Evolutionary conservation across 2,888 invertebrate species (phyloP).

Genomic region (Pristionchus mayeri): DNA sequence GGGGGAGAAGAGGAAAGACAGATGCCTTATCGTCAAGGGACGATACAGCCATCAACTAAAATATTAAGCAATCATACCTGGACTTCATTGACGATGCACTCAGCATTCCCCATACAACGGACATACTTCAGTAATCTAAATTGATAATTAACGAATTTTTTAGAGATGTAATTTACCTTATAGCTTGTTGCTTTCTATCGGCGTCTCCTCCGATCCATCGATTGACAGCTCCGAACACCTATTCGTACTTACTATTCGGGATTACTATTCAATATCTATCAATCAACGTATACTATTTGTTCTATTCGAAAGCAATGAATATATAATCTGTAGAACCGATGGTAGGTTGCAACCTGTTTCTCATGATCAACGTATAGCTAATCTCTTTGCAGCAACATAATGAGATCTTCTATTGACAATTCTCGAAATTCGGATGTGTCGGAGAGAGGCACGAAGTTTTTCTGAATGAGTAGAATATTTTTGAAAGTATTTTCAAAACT

Average conservation of each 20-base stretch:
- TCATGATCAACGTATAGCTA: not conserved
- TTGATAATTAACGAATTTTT: not conserved
- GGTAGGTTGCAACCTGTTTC: not conserved
- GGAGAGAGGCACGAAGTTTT: not conserved
- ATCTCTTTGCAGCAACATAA: not conserved
- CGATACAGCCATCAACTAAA: too few relatives aligned
- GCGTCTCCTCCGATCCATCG: not conserved
- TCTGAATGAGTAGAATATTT: too few relatives aligned
- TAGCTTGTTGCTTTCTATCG: not conserved
- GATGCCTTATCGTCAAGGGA: too few relatives aligned
- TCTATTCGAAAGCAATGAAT: too few relatives aligned
- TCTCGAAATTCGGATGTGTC: not conserved
- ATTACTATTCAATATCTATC: too few relatives aligned
- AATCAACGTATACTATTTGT: too few relatives aligned
- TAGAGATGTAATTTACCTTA: not conserved
- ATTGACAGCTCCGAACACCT: not conserved
- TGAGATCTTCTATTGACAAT: not conserved
- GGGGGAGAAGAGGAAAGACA: too few relatives aligned
- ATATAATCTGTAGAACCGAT: too few relatives aligned
- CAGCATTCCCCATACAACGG: not conserved
- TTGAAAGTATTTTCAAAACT: too few relatives aligned
- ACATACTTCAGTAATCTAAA: not conserved
- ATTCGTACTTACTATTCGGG: not conserved
- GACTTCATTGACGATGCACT: not conserved
- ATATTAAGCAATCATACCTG: not conserved